phyloP scores from a whole-genome alignment of 1,140 invertebrate species.

The Drosophila nannoptera region DNA sequence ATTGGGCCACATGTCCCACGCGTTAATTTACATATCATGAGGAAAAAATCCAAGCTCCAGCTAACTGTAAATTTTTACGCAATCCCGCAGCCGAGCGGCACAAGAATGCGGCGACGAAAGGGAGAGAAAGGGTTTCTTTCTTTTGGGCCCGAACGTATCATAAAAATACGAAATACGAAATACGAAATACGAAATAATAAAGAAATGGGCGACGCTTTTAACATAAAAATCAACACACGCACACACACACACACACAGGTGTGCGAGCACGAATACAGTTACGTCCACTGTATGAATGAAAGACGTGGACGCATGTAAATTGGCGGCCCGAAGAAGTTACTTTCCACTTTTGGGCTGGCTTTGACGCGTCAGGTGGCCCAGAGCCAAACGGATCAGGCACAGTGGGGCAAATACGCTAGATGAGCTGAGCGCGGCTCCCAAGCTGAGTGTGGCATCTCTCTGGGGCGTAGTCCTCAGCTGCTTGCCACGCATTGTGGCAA shows the following conservation, averaged over 20 bases:
- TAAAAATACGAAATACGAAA: constrained; percentile 76
- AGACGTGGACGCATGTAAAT: constrained; percentile 60
- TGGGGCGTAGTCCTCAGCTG: constrained; percentile 59
- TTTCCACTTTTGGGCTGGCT: constrained; percentile 65
- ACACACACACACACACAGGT: not conserved
- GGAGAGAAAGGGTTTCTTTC: constrained; percentile 69
- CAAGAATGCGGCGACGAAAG: constrained; percentile 56
- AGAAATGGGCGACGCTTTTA: constrained; percentile 69
- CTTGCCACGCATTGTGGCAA: constrained; percentile 61
- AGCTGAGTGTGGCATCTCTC: too few species aligned
- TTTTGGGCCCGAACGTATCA: constrained; percentile 57
- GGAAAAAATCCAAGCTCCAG: constrained; percentile 51
- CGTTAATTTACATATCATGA: constrained; percentile 70
- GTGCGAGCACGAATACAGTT: not conserved
- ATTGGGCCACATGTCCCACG: constrained; percentile 66
- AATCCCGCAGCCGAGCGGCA: constrained; percentile 44
- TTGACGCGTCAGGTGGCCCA: constrained; percentile 49
- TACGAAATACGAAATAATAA: constrained; percentile 75
- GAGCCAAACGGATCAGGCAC: constrained; percentile 40
- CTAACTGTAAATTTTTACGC: constrained; percentile 73
- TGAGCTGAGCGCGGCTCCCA: not conserved
- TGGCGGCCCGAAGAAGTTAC: constrained; percentile 53
- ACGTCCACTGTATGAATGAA: constrained; percentile 31
- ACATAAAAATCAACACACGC: constrained; percentile 62
- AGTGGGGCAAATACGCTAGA: constrained; percentile 3